These are phyloP conservation scores for Genyomyrus donnyi DNA, from an alignment of 2,113 vertebrate species.

Conservation along the genomic window DNA sequence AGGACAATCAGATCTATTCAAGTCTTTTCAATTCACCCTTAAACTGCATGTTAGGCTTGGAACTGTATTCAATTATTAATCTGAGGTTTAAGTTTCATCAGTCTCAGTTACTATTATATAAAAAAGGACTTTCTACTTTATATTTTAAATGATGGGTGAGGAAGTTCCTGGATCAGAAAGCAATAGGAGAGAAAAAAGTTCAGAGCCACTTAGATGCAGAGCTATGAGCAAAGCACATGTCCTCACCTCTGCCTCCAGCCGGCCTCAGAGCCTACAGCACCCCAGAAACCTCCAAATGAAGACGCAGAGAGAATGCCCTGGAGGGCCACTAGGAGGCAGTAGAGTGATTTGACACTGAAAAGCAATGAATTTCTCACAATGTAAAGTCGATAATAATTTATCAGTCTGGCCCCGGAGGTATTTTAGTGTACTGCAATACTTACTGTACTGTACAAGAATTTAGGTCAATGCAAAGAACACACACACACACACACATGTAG, in stretches of 20 bases:
- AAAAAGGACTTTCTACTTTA: not conserved
- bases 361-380: not conserved
- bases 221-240: not conserved
- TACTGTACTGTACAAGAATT: not conserved
- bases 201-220: not conserved
- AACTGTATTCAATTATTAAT: conserved; percentile 4
- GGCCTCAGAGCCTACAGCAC: not conserved
- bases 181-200: not conserved
- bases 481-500: not conserved
- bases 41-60: not conserved
- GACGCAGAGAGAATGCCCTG: not conserved
- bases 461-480: not conserved
- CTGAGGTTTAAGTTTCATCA: not conserved
- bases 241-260: not conserved
- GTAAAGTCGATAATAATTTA: not conserved
- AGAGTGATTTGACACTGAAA: not conserved
- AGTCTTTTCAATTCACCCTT: not conserved
- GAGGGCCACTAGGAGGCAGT: not conserved
- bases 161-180: not conserved
- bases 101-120: not conserved
- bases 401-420: not conserved
- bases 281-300: not conserved
- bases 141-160: not conserved
- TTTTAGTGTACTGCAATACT: not conserved
- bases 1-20: not conserved